A percentile compares a stretch with the other conserved stretches of the same genome.
phyloP scores from a whole-genome alignment of 2,888 invertebrate species.

The Lycaena phlaeas region DNA sequence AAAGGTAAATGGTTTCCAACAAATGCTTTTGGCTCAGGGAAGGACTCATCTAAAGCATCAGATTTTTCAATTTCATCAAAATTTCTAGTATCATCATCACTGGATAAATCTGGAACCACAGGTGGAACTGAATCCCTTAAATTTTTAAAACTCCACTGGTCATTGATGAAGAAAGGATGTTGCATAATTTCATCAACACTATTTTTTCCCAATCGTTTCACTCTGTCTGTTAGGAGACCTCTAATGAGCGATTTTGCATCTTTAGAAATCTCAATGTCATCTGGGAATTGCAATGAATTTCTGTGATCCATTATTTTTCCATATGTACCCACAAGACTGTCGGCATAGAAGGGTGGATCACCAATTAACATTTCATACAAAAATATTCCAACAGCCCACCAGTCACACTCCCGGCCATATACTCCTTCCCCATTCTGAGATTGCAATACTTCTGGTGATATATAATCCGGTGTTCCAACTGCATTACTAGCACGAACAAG shows the following conservation, averaged over 20 bases:
- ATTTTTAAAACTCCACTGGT: slow-evolving; percentile 98
- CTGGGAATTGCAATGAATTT: slow-evolving; percentile 95
- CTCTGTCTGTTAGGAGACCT: slow-evolving; percentile 94
- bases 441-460: slow-evolving; percentile 97
- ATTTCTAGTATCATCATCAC: slow-evolving; percentile 98
- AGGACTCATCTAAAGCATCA: slow-evolving; percentile 92
- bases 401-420: slow-evolving; percentile 98
- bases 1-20: slow-evolving; percentile 99
- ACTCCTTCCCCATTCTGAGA: slow-evolving; percentile 96
- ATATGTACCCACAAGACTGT: slow-evolving; percentile 97
- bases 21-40: slow-evolving; percentile 97
- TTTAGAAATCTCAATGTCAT: slow-evolving; percentile 93
- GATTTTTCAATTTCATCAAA: slow-evolving; percentile 98
- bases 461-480: slow-evolving; percentile 99
- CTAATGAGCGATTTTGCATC: slow-evolving; percentile 91
- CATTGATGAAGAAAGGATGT: slow-evolving; percentile 96
- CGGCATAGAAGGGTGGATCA: slow-evolving; percentile 99
- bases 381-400: slow-evolving; percentile 99
- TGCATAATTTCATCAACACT: slow-evolving; percentile 95
- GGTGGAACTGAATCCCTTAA: slow-evolving; percentile 95
- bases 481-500: slow-evolving; percentile 97
- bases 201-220: slow-evolving; percentile 89
- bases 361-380: slow-evolving; percentile 99
- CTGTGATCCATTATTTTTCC: slow-evolving; percentile 99
- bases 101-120: slow-evolving; percentile 94